Conservation (phyloP, 1,140 invertebrate species). For the Drepana arcuata region DNA sequence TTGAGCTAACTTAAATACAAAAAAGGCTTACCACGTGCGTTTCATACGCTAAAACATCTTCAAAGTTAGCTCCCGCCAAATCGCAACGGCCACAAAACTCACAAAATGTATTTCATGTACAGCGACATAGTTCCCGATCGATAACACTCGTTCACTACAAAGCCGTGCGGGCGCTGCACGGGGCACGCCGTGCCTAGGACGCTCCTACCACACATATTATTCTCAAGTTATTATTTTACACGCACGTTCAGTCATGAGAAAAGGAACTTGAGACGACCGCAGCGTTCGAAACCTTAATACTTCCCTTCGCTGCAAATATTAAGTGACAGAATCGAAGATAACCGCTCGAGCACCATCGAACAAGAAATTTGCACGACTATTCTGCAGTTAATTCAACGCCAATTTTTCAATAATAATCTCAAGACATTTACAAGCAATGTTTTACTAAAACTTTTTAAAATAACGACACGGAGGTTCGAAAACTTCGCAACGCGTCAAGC, state of each 20-base stretch:
- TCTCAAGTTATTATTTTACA: conserved; percentile 69
- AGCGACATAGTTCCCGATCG: conserved; percentile 47
- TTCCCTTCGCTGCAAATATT: conserved; percentile 69
- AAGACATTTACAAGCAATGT: neutral
- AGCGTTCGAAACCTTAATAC: conserved; percentile 69
- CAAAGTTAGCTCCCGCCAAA: conserved; percentile 51
- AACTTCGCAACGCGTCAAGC: conserved; percentile 47
- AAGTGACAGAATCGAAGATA: conserved; percentile 58
- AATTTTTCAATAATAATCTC: conserved; percentile 8
- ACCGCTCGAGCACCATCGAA: conserved; percentile 44
- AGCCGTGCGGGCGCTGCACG: conserved; percentile 37
- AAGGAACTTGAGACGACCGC: conserved; percentile 69
- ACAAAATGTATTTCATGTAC: conserved; percentile 44
- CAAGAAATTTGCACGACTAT: conserved; percentile 41
- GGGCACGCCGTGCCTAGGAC: conserved; percentile 36
- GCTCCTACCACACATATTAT: conserved; percentile 56
- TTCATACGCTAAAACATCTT: conserved; percentile 29
- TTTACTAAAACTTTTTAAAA: neutral
- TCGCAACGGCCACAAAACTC: conserved; percentile 45
- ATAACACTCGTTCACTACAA: conserved; percentile 48
- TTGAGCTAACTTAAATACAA: too few relatives aligned
- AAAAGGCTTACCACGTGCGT: conserved; percentile 42
- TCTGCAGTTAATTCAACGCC: too few relatives aligned
- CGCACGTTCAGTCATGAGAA: conserved; percentile 69
- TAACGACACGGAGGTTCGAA: conserved; percentile 17